phyloP scores from a whole-genome alignment of 1,140 invertebrate species.

The Sitobion miscanthi region DNA sequence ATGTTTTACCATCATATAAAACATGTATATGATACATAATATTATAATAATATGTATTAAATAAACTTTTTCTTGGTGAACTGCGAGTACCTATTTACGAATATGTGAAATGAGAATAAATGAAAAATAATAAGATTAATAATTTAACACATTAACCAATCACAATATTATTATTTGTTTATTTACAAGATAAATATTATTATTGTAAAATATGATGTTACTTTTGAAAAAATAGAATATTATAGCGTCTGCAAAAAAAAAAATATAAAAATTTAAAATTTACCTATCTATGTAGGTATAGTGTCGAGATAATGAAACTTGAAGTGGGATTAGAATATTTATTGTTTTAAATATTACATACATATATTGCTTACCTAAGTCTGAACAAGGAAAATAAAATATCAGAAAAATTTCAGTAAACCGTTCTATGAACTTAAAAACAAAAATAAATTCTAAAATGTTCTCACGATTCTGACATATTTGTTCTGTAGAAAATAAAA shows the following conservation, averaged over 20 bases:
- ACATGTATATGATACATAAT: not conserved
- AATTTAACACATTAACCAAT: not conserved
- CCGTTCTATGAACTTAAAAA: not conserved
- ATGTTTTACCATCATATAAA: too few species aligned
- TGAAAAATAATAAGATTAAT: not conserved
- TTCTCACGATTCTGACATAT: not conserved
- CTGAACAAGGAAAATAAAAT: not conserved
- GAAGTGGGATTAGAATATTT: not conserved
- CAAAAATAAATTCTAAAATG: not conserved
- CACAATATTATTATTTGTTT: not conserved
- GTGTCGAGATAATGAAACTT: not conserved
- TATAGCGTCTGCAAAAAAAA: not conserved
- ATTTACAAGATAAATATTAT: not conserved
- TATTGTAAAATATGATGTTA: not conserved
- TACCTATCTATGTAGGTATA: not conserved
- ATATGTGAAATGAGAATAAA: not conserved
- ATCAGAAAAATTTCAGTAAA: not conserved
- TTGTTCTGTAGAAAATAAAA: not conserved
- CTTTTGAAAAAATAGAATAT: not conserved
- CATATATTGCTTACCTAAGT: not conserved
- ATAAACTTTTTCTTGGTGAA: not conserved
- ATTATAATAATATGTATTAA: not conserved
- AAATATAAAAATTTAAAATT: not conserved
- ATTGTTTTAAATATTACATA: not conserved
- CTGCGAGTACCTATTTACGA: not conserved